phyloP scores from a whole-genome alignment of 2,113 vertebrate genomes.

The Opisthocomus hoazin region DNA sequence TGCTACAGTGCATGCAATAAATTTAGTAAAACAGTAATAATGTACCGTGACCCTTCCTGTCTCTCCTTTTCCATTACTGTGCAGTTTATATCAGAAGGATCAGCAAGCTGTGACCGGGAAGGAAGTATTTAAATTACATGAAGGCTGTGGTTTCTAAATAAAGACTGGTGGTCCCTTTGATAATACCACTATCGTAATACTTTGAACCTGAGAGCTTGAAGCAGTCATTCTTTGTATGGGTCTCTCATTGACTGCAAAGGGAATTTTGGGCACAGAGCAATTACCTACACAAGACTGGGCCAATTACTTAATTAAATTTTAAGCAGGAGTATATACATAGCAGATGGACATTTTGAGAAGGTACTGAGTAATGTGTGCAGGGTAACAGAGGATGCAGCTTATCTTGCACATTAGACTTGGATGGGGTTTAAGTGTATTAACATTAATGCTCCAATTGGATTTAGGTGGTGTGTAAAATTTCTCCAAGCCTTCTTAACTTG shows the following conservation, averaged over 20 bases:
- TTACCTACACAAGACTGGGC: neutral
- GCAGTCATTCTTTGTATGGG: neutral
- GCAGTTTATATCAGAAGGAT: neutral
- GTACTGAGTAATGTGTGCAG: constrained; percentile 4
- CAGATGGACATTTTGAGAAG: constrained; percentile 22
- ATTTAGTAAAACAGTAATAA: neutral
- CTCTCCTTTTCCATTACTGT: neutral
- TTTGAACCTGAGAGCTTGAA: neutral
- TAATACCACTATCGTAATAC: neutral
- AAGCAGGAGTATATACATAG: neutral
- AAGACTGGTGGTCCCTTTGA: constrained; percentile 19
- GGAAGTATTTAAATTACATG: neutral
- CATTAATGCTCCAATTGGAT: neutral
- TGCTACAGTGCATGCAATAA: neutral
- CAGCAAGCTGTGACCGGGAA: neutral
- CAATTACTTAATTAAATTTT: constrained; percentile 52
- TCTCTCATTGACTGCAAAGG: constrained; percentile 20
- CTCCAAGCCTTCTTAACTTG: neutral
- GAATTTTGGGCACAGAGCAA: constrained; percentile 46
- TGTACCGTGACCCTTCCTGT: neutral
- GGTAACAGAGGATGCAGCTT: neutral
- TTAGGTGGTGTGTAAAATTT: neutral
- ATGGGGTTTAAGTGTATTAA: constrained; percentile 7
- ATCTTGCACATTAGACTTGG: neutral
- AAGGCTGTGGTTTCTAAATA: constrained; percentile 14